Evolutionary conservation across 2,888 invertebrate genomes (phyloP).

Genomic region (Gastracanthus pulcherrimus): DNA sequence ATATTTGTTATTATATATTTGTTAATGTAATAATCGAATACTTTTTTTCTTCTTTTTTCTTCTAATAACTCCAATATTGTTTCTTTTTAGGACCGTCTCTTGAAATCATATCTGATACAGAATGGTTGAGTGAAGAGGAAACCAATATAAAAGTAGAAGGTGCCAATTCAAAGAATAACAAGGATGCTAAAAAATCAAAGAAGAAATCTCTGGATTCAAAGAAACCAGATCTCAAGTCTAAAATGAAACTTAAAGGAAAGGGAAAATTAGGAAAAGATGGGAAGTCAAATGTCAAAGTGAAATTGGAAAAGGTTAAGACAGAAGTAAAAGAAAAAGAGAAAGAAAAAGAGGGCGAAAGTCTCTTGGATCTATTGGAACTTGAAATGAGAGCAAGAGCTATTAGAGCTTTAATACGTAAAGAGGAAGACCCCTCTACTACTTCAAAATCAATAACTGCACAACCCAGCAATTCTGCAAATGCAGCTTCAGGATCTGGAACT

Average conservation of each 20-base stretch:
- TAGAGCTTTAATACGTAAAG: slow-evolving; percentile 78
- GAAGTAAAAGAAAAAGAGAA: slow-evolving; percentile 61
- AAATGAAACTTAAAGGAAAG: slow-evolving; percentile 61
- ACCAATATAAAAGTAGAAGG: slow-evolving; percentile 65
- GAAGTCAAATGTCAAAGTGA: slow-evolving; percentile 64
- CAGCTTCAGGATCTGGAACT: slow-evolving; percentile 53
- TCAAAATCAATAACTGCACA: slow-evolving; percentile 34
- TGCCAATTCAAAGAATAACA: slow-evolving; percentile 48
- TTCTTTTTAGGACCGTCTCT: slow-evolving; percentile 71
- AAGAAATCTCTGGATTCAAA: slow-evolving; percentile 60
- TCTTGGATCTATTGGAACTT: slow-evolving; percentile 80
- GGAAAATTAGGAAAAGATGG: too few species aligned
- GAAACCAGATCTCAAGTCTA: slow-evolving; percentile 61
- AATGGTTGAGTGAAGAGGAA: slow-evolving; percentile 72
- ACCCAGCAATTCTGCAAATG: slow-evolving; percentile 51
- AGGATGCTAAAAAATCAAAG: slow-evolving; percentile 62
- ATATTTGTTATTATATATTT: neutral
- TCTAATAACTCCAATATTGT: too few species aligned
- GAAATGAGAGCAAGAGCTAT: slow-evolving; percentile 82
- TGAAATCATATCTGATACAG: slow-evolving; percentile 76
- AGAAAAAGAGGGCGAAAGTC: slow-evolving; percentile 76
- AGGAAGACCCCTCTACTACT: slow-evolving; percentile 65
- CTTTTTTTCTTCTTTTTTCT: too few species aligned
- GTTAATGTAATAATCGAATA: slow-evolving; percentile 6
- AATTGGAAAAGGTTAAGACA: slow-evolving; percentile 60